phyloP scores from a whole-genome alignment of 2,797 vertebrate species.

The Prunella strophiata region DNA sequence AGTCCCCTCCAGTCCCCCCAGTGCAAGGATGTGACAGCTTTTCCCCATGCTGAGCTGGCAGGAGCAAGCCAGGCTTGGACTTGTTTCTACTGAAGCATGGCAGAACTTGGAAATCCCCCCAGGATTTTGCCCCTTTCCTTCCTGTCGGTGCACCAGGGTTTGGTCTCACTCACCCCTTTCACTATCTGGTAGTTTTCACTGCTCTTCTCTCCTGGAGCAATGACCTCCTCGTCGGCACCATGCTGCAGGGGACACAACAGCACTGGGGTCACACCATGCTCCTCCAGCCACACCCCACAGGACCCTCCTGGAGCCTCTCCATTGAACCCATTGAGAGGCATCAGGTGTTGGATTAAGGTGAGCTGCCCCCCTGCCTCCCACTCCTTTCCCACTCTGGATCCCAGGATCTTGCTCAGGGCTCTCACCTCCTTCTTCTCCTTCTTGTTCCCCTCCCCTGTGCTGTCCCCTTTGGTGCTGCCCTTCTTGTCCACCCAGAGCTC shows the following conservation, averaged over 20 bases:
- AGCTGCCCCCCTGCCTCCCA: neutral
- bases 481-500: constrained; percentile 99
- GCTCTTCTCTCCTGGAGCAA: constrained; percentile 82
- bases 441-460: constrained; percentile 81
- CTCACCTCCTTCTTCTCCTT: constrained; percentile 88
- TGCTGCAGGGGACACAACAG: constrained; percentile 49
- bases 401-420: neutral
- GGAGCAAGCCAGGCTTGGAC: neutral
- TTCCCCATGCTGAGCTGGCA: neutral
- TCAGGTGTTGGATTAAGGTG: neutral
- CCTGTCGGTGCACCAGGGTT: accelerated
- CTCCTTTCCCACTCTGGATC: accelerated
- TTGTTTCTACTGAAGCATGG: neutral
- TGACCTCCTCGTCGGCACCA: constrained; percentile 70
- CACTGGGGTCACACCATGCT: neutral
- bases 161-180: constrained; percentile 83
- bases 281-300: neutral
- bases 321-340: accelerated
- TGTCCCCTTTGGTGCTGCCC: constrained; percentile 78
- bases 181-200: constrained; percentile 95
- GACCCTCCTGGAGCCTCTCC: neutral
- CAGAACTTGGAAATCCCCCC: neutral
- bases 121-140: neutral
- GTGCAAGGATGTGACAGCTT: neutral
- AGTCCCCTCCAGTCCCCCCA: neutral